Percentiles rank a stretch among this genome's conserved stretches.
These are phyloP conservation scores for Brenthis ino DNA, from an alignment of 2,888 invertebrate genomes.

Conservation along the genomic window DNA sequence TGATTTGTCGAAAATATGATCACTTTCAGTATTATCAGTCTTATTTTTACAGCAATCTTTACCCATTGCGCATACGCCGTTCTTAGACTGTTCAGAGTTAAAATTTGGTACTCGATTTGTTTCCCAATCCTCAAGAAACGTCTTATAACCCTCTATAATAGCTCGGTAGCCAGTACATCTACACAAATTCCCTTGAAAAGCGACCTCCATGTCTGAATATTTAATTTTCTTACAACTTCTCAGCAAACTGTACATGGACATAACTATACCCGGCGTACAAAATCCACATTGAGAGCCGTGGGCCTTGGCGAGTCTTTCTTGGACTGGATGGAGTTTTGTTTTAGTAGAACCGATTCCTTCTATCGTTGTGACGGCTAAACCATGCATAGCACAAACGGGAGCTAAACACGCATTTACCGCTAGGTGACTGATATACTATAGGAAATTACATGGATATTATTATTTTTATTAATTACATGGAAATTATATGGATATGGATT, in stretches of 20 bases:
- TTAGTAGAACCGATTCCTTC: conserved; percentile 92
- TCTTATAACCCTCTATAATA: conserved; percentile 91
- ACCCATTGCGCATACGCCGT: conserved; percentile 80
- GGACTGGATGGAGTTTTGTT: conserved; percentile 89
- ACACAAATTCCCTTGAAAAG: conserved; percentile 90
- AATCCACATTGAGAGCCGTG: conserved; percentile 95
- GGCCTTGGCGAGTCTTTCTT: conserved; percentile 90
- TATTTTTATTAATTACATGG: too few relatives aligned
- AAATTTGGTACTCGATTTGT: conserved; percentile 60
- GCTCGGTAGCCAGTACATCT: conserved; percentile 94
- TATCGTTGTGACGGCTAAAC: conserved; percentile 91
- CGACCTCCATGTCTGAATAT: conserved; percentile 86
- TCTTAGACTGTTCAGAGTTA: conserved; percentile 42
- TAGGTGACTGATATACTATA: conserved; percentile 80
- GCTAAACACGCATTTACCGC: conserved; percentile 92
- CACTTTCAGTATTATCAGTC: conserved; percentile 71
- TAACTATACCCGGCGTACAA: conserved; percentile 94
- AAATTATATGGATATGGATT: too few relatives aligned
- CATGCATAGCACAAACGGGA: conserved; percentile 90
- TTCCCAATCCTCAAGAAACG: conserved; percentile 89
- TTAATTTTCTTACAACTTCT: conserved; percentile 75
- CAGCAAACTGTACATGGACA: conserved; percentile 94
- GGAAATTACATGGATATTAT: not conserved
- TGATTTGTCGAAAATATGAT: conserved; percentile 82
- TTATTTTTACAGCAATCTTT: conserved; percentile 85